These are phyloP conservation scores for Choristoneura fumiferana DNA, from an alignment of 1,140 invertebrate species.

Conservation along the genomic window DNA sequence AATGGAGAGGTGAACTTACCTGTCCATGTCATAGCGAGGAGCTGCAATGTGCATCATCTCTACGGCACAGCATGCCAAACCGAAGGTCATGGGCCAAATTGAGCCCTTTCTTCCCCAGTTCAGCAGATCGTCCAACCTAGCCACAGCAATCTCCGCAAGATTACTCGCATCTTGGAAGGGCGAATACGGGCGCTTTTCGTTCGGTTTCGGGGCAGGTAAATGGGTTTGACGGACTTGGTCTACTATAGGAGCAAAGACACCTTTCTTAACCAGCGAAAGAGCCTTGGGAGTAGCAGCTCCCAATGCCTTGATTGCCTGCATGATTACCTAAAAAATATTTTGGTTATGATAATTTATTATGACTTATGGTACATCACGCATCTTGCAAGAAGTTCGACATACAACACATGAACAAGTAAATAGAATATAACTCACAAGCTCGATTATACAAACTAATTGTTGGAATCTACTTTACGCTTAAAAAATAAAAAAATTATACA, in stretches of 20 bases:
- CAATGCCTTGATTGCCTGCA: constrained; percentile 67
- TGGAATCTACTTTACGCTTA: constrained; percentile 7
- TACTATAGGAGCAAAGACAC: constrained; percentile 54
- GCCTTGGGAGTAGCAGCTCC: constrained; percentile 54
- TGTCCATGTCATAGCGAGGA: constrained; percentile 98
- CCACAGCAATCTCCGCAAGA: constrained; percentile 87
- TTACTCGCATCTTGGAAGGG: constrained; percentile 88
- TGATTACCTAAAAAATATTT: constrained; percentile 45
- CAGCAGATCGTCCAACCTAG: constrained; percentile 94
- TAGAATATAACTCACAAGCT: constrained; percentile 19
- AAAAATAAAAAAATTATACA: constrained; percentile 25
- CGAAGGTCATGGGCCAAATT: constrained; percentile 97
- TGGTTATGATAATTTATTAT: constrained; percentile 1
- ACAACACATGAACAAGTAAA: constrained; percentile 28
- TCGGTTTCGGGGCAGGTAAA: constrained; percentile 65
- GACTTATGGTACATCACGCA: neutral
- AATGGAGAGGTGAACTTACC: constrained; percentile 63
- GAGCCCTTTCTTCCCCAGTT: constrained; percentile 97
- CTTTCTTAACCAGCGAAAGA: constrained; percentile 60
- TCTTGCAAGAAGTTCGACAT: too few relatives aligned
- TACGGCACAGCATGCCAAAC: constrained; percentile 97
- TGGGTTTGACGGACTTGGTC: constrained; percentile 69
- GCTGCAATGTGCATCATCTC: constrained; percentile 99
- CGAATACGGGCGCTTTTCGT: constrained; percentile 65
- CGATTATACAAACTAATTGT: neutral